Conservation (phyloP, 2,888 invertebrate species). For the Tetrapedia diversipes region DNA sequence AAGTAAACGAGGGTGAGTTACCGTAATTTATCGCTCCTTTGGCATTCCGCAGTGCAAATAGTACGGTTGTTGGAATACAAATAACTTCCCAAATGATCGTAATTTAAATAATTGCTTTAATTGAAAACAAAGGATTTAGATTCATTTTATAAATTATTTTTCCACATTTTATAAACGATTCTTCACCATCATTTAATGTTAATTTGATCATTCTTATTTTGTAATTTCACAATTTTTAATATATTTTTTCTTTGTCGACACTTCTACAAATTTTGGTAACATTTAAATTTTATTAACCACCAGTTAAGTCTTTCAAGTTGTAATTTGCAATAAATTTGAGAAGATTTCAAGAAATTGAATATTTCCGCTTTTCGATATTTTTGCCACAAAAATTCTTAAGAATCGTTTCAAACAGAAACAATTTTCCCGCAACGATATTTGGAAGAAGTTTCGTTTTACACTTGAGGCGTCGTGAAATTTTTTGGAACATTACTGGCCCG, state of each 20-base stretch:
- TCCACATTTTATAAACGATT: too few relatives aligned
- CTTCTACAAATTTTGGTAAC: too few relatives aligned
- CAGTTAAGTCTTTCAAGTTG: too few relatives aligned
- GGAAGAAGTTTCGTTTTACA: not conserved
- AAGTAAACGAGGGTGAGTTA: conserved; percentile 47
- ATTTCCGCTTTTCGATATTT: not conserved
- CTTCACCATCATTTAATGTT: too few relatives aligned
- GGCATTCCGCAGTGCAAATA: conserved; percentile 2
- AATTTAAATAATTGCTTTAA: not conserved
- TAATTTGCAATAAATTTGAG: not conserved
- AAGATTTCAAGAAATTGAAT: not conserved
- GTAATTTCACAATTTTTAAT: too few relatives aligned
- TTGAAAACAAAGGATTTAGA: not conserved
- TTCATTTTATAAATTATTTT: not conserved
- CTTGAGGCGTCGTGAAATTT: not conserved
- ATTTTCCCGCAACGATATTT: not conserved
- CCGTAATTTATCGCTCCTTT: conserved; percentile 53
- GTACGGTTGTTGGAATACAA: not conserved
- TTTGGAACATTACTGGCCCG: conserved; percentile 13
- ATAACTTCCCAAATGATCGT: not conserved
- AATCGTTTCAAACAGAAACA: not conserved
- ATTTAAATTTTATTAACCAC: not conserved
- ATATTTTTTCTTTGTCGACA: too few relatives aligned
- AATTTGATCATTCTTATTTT: too few relatives aligned
- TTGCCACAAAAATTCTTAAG: not conserved